Evolutionary conservation across 2,113 vertebrate species (phyloP).

Genomic region (Macrotus californicus): DNA sequence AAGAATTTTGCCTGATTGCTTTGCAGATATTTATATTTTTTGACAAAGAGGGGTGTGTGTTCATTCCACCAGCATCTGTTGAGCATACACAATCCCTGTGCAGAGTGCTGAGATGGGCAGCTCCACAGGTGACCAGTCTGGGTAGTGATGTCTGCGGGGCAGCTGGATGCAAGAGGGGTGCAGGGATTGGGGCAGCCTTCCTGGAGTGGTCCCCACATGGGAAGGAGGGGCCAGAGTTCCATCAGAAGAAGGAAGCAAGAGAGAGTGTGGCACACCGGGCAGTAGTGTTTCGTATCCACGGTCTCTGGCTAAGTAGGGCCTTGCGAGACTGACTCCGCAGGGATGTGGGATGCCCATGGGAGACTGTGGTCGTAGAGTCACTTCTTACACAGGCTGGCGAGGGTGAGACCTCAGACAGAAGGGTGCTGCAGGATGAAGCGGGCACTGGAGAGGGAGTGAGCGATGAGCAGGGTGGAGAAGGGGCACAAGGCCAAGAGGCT

Average conservation of each 20-base stretch:
- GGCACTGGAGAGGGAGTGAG: neutral
- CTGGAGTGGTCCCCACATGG: neutral
- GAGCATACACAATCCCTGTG: neutral
- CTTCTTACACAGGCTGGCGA: neutral
- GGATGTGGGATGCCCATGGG: neutral
- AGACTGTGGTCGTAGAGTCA: neutral
- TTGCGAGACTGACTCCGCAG: neutral
- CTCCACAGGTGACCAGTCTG: neutral
- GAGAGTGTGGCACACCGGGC: neutral
- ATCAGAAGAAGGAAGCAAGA: neutral
- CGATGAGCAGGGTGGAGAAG: neutral
- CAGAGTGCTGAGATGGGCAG: neutral
- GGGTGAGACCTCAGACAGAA: neutral
- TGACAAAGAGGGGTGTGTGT: neutral
- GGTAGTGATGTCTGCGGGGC: neutral
- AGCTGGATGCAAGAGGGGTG: too few species aligned
- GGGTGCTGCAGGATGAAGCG: neutral
- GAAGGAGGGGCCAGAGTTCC: neutral
- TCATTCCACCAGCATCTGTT: neutral
- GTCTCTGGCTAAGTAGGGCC: neutral
- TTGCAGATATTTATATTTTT: neutral
- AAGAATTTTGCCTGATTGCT: neutral
- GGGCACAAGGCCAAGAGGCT: neutral
- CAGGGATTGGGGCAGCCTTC: neutral
- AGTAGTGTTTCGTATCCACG: neutral